phyloP scores from a whole-genome alignment of 1,140 invertebrate species.

The Homarus americanus region DNA sequence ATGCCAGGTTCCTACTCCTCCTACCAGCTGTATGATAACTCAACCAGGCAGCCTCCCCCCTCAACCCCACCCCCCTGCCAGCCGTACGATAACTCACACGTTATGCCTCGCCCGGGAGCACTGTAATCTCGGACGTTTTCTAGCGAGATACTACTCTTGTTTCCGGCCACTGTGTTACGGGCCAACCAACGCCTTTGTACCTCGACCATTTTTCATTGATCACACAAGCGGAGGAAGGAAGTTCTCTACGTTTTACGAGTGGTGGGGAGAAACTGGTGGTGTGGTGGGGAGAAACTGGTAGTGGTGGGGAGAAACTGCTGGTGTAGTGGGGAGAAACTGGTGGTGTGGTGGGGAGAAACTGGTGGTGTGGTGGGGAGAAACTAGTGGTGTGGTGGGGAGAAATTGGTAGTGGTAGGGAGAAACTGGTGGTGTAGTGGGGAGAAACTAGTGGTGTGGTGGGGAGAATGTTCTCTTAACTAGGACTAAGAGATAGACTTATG shows the following conservation, averaged over 20 bases:
- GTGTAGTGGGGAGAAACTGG: conserved; percentile 1
- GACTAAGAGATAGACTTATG: no score
- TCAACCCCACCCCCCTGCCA: no score
- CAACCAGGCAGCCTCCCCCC: no score
- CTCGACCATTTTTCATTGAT: conserved; percentile 34
- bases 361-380: not conserved
- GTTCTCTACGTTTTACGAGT: conserved; percentile 9
- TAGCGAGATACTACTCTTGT: conserved; percentile 4
- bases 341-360: not conserved
- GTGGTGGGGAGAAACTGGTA: not conserved
- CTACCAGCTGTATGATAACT: no score
- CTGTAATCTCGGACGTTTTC: conserved; percentile 2
- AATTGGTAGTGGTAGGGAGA: no score
- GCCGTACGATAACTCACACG: no score
- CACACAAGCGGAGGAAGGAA: conserved; percentile 17
- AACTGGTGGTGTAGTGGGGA: no score
- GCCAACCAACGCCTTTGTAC: conserved; percentile 18
- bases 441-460: no score
- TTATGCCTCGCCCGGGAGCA: not conserved
- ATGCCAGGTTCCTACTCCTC: no score
- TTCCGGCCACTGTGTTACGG: conserved; percentile 23
- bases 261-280: not conserved
- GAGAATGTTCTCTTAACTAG: no score
- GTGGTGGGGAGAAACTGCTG: not conserved
- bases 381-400: no score